A percentile compares a stretch with the other conserved stretches of the same genome.
These are phyloP conservation scores for Lagenorhynchus albirostris DNA, from an alignment of 2,113 vertebrate species.

Conservation along the genomic window DNA sequence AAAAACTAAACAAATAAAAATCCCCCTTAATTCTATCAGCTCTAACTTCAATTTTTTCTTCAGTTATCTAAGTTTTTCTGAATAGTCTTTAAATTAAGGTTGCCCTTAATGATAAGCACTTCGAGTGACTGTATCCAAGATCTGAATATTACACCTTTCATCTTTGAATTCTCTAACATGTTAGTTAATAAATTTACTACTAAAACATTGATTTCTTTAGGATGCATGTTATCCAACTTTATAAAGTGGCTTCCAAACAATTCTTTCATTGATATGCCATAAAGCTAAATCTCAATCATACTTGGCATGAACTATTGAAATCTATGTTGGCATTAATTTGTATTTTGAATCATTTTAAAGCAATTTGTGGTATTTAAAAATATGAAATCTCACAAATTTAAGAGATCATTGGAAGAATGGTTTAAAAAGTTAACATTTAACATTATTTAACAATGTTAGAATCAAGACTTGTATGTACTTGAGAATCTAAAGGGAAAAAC, in stretches of 20 bases:
- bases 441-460: not conserved
- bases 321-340: not conserved
- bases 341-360: not conserved
- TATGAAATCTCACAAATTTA: not conserved
- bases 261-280: not conserved
- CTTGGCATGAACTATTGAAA: not conserved
- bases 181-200: not conserved
- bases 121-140: not conserved
- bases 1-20: not conserved
- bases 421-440: not conserved
- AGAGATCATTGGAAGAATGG: not conserved
- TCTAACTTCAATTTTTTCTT: not conserved
- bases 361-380: not conserved
- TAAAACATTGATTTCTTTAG: not conserved
- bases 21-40: not conserved
- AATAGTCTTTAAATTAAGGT: not conserved
- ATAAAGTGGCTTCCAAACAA: not conserved
- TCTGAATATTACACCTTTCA: not conserved
- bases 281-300: not conserved
- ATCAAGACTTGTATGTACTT: not conserved
- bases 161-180: not conserved
- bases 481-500: not conserved
- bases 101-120: not conserved
- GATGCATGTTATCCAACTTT: not conserved
- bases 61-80: not conserved